Conservation (phyloP, 2,797 vertebrate genomes). For the Sitta carolinensis region DNA sequence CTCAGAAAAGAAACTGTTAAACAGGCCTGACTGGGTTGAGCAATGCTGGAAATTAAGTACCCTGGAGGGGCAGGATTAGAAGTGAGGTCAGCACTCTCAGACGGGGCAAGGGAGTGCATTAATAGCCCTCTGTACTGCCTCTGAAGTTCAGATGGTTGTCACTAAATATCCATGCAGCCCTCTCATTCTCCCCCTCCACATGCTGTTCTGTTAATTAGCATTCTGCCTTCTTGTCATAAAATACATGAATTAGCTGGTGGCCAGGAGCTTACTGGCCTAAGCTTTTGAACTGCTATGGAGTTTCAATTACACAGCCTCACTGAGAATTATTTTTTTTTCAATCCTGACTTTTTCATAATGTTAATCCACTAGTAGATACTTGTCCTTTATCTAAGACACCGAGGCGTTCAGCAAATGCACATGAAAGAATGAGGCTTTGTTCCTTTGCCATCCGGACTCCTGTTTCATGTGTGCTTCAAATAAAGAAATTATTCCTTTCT, state of each 20-base stretch:
- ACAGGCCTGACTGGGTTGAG: conserved; percentile 63
- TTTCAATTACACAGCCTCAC: conserved; percentile 24
- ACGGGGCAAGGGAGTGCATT: not conserved
- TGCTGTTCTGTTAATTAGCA: conserved; percentile 23
- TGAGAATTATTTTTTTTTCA: conserved; percentile 4
- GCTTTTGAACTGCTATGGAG: conserved; percentile 31
- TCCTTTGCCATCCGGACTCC: conserved; percentile 45
- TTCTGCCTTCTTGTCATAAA: conserved; percentile 29
- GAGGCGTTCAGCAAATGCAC: conserved; percentile 17
- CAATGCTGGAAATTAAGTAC: conserved; percentile 61
- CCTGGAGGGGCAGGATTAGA: conserved; percentile 66
- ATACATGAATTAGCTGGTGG: not conserved
- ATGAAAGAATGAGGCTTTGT: conserved; percentile 65
- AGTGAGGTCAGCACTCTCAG: conserved; percentile 40
- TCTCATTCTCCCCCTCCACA: not conserved
- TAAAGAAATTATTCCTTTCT: conserved; percentile 36
- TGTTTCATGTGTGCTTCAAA: conserved; percentile 20
- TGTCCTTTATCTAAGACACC: conserved; percentile 59
- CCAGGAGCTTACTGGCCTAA: conserved; percentile 16
- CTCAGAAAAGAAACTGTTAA: conserved; percentile 73
- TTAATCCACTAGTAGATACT: conserved; percentile 61
- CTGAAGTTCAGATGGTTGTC: conserved; percentile 17
- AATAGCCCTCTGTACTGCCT: conserved; percentile 14
- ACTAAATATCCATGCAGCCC: not conserved
- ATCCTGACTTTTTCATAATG: conserved; percentile 54